Percentiles rank a stretch among this genome's conserved stretches.
Evolutionary conservation across 2,888 invertebrate species (phyloP).

Genomic region (Drosophila borborema): DNA sequence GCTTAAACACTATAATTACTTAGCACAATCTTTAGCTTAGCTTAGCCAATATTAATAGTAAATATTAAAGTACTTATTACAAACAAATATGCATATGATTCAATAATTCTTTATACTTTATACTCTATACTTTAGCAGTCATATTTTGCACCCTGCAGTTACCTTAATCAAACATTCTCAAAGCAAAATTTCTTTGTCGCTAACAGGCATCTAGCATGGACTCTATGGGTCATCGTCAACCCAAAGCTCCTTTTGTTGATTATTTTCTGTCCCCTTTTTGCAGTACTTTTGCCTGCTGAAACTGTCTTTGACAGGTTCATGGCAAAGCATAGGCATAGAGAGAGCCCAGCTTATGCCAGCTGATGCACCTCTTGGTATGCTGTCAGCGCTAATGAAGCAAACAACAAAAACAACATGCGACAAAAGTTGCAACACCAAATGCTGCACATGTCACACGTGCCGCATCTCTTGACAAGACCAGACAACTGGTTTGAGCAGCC

Average conservation of each 20-base stretch:
- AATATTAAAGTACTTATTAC: background rate
- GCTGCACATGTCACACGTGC: slow-evolving; percentile 62
- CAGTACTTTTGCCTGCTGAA: background rate
- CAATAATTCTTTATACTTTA: too few species aligned
- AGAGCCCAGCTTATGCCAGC: slow-evolving; percentile 12
- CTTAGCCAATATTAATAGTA: background rate
- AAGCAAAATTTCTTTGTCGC: background rate
- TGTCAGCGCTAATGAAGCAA: slow-evolving; percentile 73
- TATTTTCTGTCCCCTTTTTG: background rate
- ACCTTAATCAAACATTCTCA: background rate
- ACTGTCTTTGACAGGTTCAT: slow-evolving; percentile 34
- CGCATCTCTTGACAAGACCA: slow-evolving; percentile 48
- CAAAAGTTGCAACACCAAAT: slow-evolving; percentile 32
- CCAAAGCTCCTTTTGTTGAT: background rate
- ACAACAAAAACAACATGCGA: slow-evolving; percentile 11
- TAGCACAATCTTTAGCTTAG: background rate
- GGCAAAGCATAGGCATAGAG: slow-evolving; percentile 10
- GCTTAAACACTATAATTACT: background rate
- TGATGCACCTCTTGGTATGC: slow-evolving; percentile 62
- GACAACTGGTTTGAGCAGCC: slow-evolving; percentile 36
- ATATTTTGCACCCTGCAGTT: background rate
- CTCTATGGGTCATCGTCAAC: background rate
- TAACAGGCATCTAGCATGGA: background rate
- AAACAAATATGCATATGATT: background rate
- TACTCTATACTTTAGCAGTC: too few species aligned